phyloP scores from a whole-genome alignment of 2,888 invertebrate species.

The Cetonia aurata region DNA sequence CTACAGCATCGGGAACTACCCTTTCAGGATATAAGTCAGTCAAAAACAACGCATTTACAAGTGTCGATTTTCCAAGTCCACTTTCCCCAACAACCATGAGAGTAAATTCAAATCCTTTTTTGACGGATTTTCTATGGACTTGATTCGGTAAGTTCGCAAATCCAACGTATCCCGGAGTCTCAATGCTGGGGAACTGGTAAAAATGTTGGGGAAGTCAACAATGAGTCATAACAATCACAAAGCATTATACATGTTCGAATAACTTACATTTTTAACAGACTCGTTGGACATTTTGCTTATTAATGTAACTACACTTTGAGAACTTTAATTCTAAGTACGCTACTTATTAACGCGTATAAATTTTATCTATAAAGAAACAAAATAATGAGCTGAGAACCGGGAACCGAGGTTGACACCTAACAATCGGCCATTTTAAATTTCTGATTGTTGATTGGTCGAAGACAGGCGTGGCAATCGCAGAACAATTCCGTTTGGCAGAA shows the following conservation, averaged over 20 bases:
- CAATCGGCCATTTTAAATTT: constrained; percentile 45
- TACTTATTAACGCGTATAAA: neutral
- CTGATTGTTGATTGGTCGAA: constrained; percentile 36
- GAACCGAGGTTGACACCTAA: constrained; percentile 21
- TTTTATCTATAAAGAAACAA: constrained; percentile 3
- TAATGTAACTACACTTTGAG: constrained; percentile 5
- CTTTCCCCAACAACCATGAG: constrained; percentile 91
- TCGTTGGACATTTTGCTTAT: constrained; percentile 69
- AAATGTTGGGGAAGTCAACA: constrained; percentile 19
- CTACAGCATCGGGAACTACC: constrained; percentile 87
- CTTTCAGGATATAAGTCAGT: constrained; percentile 96
- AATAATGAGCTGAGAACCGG: neutral
- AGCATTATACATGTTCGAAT: constrained; percentile 19
- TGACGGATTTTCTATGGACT: constrained; percentile 96
- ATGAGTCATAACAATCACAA: constrained; percentile 37
- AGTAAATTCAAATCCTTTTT: constrained; percentile 98
- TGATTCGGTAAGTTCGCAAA: constrained; percentile 97
- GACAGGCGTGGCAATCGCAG: constrained; percentile 41
- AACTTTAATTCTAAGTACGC: constrained; percentile 28
- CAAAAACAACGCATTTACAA: constrained; percentile 94
- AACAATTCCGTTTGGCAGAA: neutral
- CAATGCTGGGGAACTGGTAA: constrained; percentile 83
- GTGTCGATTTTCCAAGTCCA: constrained; percentile 94
- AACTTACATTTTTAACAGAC: constrained; percentile 71
- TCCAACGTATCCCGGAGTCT: constrained; percentile 91